Conservation (phyloP, 2,797 vertebrate species). For the Lacerta viridis region DNA sequence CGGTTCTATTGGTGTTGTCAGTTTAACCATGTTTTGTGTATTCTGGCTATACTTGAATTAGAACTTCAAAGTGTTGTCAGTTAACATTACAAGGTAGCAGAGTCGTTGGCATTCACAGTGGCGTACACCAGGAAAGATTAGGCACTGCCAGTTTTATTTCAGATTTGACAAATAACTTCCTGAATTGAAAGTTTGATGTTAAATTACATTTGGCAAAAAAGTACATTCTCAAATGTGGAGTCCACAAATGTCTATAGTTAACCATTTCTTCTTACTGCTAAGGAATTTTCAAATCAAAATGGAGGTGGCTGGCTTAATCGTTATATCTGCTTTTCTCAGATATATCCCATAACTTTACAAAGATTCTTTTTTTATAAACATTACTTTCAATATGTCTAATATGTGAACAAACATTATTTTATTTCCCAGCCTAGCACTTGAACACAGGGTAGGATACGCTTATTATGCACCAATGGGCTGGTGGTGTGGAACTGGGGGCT, state of each 20-base stretch:
- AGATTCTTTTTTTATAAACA: not conserved
- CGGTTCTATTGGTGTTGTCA: not conserved
- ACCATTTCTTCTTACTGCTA: constrained; percentile 21
- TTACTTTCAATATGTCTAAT: not conserved
- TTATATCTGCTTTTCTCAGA: not conserved
- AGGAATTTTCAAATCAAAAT: constrained; percentile 1
- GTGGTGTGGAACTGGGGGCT: not conserved
- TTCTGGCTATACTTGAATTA: constrained; percentile 9
- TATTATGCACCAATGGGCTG: not conserved
- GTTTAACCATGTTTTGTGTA: constrained; percentile 26
- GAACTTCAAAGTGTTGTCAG: constrained; percentile 27
- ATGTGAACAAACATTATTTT: not conserved
- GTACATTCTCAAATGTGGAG: constrained; percentile 13
- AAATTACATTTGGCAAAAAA: constrained; percentile 34
- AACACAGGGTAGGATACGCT: not conserved
- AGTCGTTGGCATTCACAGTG: constrained; percentile 20
- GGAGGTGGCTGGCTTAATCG: not conserved
- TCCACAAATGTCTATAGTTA: constrained; percentile 20
- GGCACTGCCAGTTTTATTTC: constrained; percentile 43
- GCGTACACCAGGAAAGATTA: constrained; percentile 23
- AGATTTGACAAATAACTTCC: constrained; percentile 30
- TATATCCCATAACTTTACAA: not conserved
- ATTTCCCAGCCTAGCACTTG: not conserved
- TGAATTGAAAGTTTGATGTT: constrained; percentile 31
- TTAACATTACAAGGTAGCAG: constrained; percentile 33